Evolutionary conservation across 2,113 vertebrate species (phyloP).

Genomic region (Sprattus sprattus): DNA sequence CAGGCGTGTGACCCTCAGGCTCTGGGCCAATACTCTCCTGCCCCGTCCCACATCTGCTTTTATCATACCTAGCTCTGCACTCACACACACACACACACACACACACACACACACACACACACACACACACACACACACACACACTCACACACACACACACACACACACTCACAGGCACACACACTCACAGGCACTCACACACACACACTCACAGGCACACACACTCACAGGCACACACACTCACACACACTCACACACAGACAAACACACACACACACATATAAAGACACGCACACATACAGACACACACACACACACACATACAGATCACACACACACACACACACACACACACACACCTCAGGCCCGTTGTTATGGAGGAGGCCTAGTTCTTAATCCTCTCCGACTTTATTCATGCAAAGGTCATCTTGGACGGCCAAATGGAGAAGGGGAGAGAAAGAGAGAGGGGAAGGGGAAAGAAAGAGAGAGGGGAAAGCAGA

Average conservation of each 20-base stretch:
- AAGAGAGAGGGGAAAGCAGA: neutral
- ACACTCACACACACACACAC: neutral
- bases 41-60: constrained; percentile 3
- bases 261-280: constrained; percentile 28
- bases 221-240: neutral
- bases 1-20: neutral
- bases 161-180: neutral
- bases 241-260: constrained; percentile 25
- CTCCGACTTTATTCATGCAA: constrained; percentile 86
- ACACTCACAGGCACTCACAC: neutral
- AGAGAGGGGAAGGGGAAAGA: neutral
- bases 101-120: neutral
- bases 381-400: constrained; percentile 79
- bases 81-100: neutral
- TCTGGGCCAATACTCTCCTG: neutral
- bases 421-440: constrained; percentile 82
- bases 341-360: neutral
- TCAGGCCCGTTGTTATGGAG: constrained; percentile 76
- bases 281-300: constrained; percentile 19
- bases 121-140: neutral
- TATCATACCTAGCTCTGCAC: no score
- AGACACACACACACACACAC: neutral
- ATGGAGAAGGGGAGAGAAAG: constrained; percentile 60
- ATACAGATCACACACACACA: neutral
- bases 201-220: neutral